Percentiles rank a stretch among this genome's conserved stretches.
Evolutionary conservation across 2,888 invertebrate species (phyloP).

Genomic region (Anthrax anthrax): DNA sequence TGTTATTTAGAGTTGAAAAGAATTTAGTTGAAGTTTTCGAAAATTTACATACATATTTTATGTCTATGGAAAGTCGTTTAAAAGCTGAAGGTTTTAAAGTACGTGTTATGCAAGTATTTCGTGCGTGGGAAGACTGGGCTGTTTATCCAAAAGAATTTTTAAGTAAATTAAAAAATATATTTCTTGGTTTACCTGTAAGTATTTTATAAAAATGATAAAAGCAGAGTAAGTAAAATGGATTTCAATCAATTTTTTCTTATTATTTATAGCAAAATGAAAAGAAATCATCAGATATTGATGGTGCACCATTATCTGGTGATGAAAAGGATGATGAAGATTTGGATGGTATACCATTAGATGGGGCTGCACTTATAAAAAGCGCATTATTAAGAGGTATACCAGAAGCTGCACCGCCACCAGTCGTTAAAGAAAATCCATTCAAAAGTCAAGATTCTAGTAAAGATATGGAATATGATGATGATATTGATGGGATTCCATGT

Average conservation of each 20-base stretch:
- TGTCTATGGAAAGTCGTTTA: conserved; percentile 62
- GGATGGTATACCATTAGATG: conserved; percentile 66
- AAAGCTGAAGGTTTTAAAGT: conserved; percentile 95
- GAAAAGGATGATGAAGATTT: conserved; percentile 48
- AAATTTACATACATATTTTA: conserved; percentile 56
- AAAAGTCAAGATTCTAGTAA: conserved; percentile 13
- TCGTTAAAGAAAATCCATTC: conserved; percentile 25
- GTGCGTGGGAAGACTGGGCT: conserved; percentile 97
- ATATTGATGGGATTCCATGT: conserved; percentile 57
- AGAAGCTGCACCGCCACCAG: conserved; percentile 20
- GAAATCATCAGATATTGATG: conserved; percentile 31
- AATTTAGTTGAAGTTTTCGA: conserved; percentile 65
- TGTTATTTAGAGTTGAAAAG: conserved; percentile 56
- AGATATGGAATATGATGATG: conserved; percentile 36
- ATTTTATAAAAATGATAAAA: too few species aligned
- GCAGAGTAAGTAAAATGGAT: too few species aligned
- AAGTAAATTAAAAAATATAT: conserved; percentile 72
- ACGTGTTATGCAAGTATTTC: conserved; percentile 74
- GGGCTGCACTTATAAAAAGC: conserved; percentile 63
- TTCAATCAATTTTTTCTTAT: not conserved
- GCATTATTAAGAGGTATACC: conserved; percentile 39
- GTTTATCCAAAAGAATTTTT: conserved; percentile 90
- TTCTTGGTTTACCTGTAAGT: conserved; percentile 54
- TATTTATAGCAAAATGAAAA: conserved; percentile 20
- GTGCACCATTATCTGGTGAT: conserved; percentile 37